Conservation (phyloP, 1,140 invertebrate genomes). For the Drosophila willistoni region DNA sequence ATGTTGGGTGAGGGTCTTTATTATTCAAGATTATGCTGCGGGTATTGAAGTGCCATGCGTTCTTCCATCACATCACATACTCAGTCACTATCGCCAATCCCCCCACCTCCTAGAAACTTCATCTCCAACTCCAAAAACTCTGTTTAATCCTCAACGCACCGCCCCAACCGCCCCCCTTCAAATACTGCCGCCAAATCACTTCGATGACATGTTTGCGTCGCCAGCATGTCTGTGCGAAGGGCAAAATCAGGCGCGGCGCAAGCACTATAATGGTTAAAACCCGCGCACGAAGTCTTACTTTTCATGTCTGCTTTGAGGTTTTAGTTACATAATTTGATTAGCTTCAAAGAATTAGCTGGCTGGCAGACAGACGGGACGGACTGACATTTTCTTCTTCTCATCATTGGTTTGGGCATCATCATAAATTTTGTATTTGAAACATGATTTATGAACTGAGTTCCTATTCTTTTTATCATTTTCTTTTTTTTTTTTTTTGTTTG, state of each 20-base stretch:
- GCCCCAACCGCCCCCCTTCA: background rate
- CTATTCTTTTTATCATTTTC: slow-evolving; percentile 30
- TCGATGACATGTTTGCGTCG: slow-evolving; percentile 79
- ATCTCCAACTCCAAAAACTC: slow-evolving; percentile 5
- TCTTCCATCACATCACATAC: slow-evolving; percentile 37
- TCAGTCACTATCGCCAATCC: slow-evolving; percentile 4
- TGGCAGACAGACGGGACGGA: background rate
- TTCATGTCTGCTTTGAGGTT: slow-evolving; percentile 46
- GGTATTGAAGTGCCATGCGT: slow-evolving; percentile 61
- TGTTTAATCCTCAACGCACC: background rate
- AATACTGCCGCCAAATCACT: slow-evolving; percentile 20
- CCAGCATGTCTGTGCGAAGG: slow-evolving; percentile 68
- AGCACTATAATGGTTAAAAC: slow-evolving; percentile 47
- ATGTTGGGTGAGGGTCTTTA: slow-evolving; percentile 49
- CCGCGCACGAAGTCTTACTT: slow-evolving; percentile 30
- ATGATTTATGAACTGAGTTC: slow-evolving; percentile 73
- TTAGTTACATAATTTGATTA: slow-evolving; percentile 78
- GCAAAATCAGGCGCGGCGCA: slow-evolving; percentile 35
- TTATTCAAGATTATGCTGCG: slow-evolving; percentile 79
- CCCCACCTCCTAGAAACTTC: slow-evolving; percentile 1
- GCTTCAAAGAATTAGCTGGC: slow-evolving; percentile 43
- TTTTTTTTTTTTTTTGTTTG: slow-evolving; percentile 35
- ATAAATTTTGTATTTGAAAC: slow-evolving; percentile 70
- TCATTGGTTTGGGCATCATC: slow-evolving; percentile 39
- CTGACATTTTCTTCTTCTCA: slow-evolving; percentile 12